These are phyloP conservation scores for Mohoua ochrocephala DNA, from an alignment of 2,113 vertebrate genomes.

Conservation along the genomic window DNA sequence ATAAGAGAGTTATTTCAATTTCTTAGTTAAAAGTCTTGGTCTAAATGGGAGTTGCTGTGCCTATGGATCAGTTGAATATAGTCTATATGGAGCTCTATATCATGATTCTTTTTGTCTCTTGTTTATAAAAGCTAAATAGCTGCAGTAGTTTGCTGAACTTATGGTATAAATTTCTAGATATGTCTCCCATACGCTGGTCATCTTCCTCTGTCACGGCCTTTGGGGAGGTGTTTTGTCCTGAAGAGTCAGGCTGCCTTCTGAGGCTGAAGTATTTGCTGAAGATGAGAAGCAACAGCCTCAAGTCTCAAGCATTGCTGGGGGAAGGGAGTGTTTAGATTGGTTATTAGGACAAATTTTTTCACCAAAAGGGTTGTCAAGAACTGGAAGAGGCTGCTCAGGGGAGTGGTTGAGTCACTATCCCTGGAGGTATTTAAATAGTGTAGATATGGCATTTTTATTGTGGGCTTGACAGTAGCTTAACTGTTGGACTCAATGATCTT, in stretches of 20 bases:
- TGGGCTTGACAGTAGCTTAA: not conserved
- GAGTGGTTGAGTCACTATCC: not conserved
- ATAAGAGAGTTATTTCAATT: not conserved
- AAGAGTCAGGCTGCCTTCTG: not conserved
- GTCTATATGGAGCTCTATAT: not conserved
- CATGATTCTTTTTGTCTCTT: not conserved
- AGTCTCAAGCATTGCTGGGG: not conserved
- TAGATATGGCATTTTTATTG: not conserved
- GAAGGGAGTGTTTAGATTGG: not conserved
- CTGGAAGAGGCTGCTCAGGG: not conserved
- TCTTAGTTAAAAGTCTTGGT: not conserved
- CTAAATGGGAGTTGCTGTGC: not conserved
- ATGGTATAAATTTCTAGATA: not conserved
- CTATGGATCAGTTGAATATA: not conserved
- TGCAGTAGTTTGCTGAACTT: not conserved
- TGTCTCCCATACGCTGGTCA: accelerated
- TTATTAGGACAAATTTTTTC: not conserved
- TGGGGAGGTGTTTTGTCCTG: not conserved
- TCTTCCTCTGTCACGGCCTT: not conserved
- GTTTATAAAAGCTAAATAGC: not conserved
- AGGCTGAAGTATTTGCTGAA: not conserved
- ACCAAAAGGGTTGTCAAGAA: not conserved
- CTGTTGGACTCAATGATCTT: not conserved
- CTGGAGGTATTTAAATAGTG: not conserved
- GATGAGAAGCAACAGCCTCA: not conserved